Evolutionary conservation across 2,888 invertebrate genomes (phyloP).

Genomic region (Sphecodes monilicornis): DNA sequence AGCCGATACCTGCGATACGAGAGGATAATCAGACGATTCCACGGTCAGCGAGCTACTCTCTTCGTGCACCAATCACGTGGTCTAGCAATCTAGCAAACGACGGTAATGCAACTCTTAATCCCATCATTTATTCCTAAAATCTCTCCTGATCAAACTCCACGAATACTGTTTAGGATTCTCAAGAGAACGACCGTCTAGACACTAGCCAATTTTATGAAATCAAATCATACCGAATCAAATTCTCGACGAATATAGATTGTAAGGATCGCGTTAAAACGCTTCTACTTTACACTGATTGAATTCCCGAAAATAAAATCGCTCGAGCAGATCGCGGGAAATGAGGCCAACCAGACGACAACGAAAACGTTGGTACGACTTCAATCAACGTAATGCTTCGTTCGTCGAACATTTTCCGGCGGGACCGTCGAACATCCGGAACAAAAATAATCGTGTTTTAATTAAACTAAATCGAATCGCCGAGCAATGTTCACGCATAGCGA

Average conservation of each 20-base stretch:
- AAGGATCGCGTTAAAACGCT: neutral
- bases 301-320: neutral
- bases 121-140: neutral
- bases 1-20: neutral
- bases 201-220: neutral
- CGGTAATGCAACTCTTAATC: neutral
- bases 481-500: neutral
- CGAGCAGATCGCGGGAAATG: neutral
- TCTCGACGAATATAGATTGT: neutral
- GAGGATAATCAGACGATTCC: neutral
- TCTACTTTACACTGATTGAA: neutral
- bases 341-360: neutral
- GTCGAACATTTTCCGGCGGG: neutral
- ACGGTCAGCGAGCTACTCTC: neutral
- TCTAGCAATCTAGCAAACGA: neutral
- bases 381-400: neutral
- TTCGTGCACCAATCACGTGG: neutral
- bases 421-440: neutral
- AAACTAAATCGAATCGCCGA: constrained; percentile 34
- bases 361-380: neutral
- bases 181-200: neutral
- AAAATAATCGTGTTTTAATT: constrained; percentile 29
- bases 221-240: too few relatives aligned
- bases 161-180: neutral
- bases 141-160: neutral